Base-by-base conservation (phyloP, 1,140 invertebrate genomes). In the Apis dorsata region DNA sequence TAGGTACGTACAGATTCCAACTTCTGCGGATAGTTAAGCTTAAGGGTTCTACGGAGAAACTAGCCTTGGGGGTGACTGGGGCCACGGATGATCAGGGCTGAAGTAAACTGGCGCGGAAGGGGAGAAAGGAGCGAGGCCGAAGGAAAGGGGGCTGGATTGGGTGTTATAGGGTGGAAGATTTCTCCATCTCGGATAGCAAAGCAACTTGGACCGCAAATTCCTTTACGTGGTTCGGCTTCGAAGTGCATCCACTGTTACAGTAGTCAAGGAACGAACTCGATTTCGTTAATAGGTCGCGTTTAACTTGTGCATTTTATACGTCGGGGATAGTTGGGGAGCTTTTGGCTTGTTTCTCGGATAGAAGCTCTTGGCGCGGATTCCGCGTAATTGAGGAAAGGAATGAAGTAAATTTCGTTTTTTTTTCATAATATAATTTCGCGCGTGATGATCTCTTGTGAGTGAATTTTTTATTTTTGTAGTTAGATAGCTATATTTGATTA, bases 1-100 rank as follows among this genome's bases (percentile, higher is more conserved):
- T 85, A 84, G 84, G 79, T 90, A 88, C 88, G 84, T 85, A 88
- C 88, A 88, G 88, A 90, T 90, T 90, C 88, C 88, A 90, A 91
- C 88, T 91, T 90, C 79, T 87, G 85, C 83, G 85, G 90, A 90
- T 91, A 91, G 90, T 91, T 91, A 83, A 89, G 89, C 90, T 90
- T 90, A 90, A 89, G 88, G 90, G 90, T 89, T 89, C 81, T 88
- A 82, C 82, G 88, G 88, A 89, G 88, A 83, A 90, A 88, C 89
- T 89, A 90, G 85, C 88, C 86, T 90, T 90, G 85, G 88, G 34
- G 89, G 86, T 86, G 86, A 87, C 89, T 82, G 88, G 88, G 83
- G 88, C 88, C 86, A 87, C 79, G 88, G 86, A 89, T 90, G 89
- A 90, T 90, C 90, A 88, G 86, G 86, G 86, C 86, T 81, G 86